Percentiles rank a stretch among this genome's conserved stretches.
Conservation (phyloP, 2,113 vertebrate species). For the Channa maculata region DNA sequence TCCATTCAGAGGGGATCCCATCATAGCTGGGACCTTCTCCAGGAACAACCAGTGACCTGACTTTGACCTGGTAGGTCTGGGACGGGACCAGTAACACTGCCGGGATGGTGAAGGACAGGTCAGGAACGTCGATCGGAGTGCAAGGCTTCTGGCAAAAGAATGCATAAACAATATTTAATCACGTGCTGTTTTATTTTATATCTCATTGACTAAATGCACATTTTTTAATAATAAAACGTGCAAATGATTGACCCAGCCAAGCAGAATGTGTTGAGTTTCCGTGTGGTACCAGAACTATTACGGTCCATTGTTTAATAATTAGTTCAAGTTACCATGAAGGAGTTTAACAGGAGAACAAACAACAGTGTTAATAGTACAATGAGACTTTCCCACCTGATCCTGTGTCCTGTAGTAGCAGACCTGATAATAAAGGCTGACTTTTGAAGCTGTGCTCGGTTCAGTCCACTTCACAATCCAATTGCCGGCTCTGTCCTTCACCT, state of each 20-base stretch:
- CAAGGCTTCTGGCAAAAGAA: too few relatives aligned
- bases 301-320: too few relatives aligned
- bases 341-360: too few relatives aligned
- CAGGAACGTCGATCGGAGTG: too few relatives aligned
- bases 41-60: conserved; percentile 53
- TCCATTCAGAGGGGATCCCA: conserved; percentile 79
- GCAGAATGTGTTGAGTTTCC: too few relatives aligned
- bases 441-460: accelerated
- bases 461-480: conserved; percentile 73
- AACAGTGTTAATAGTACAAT: background rate
- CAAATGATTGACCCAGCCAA: background rate
- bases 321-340: too few relatives aligned
- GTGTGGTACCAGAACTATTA: too few relatives aligned
- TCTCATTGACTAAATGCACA: background rate
- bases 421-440: background rate
- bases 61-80: conserved; percentile 63
- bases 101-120: conserved; percentile 15
- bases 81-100: conserved; percentile 32
- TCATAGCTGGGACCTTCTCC: accelerated
- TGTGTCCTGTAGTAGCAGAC: conserved; percentile 61
- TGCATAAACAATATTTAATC: too few relatives aligned
- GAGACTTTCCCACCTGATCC: conserved; percentile 41
- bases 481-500: conserved; percentile 3
- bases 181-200: background rate
- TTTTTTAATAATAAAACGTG: background rate